A percentile compares a stretch with the other conserved stretches of the same genome.
phyloP scores from a whole-genome alignment of 2,113 vertebrate species.

The Mus pahari region DNA sequence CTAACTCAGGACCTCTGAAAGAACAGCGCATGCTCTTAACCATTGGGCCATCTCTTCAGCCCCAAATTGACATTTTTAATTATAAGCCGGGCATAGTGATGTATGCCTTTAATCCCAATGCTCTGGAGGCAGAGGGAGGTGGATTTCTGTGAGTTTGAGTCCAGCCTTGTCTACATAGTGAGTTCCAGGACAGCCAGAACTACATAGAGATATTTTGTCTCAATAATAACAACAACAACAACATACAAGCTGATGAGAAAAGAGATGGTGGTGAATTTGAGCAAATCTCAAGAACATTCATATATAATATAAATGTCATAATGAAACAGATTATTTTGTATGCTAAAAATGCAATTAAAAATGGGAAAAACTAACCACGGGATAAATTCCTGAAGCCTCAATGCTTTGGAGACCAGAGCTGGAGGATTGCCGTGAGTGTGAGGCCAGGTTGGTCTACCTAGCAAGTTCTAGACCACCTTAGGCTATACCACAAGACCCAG shows the following conservation, averaged over 20 bases:
- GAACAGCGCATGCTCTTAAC: background rate
- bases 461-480: background rate
- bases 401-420: background rate
- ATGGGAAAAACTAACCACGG: background rate
- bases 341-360: background rate
- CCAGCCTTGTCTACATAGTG: background rate
- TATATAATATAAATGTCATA: background rate
- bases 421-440: background rate
- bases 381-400: background rate
- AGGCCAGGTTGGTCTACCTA: background rate
- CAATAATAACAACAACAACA: background rate
- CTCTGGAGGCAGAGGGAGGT: background rate
- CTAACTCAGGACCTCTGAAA: background rate
- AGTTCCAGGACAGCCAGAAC: background rate
- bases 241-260: background rate
- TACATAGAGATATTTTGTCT: background rate
- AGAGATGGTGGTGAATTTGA: background rate
- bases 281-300: background rate
- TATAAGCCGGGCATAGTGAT: background rate
- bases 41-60: background rate
- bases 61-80: background rate
- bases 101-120: background rate
- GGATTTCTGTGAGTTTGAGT: background rate
- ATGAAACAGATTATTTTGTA: background rate
- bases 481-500: background rate